phyloP scores from a whole-genome alignment of 2,797 vertebrate genomes.

The Macrochelys suwanniensis region DNA sequence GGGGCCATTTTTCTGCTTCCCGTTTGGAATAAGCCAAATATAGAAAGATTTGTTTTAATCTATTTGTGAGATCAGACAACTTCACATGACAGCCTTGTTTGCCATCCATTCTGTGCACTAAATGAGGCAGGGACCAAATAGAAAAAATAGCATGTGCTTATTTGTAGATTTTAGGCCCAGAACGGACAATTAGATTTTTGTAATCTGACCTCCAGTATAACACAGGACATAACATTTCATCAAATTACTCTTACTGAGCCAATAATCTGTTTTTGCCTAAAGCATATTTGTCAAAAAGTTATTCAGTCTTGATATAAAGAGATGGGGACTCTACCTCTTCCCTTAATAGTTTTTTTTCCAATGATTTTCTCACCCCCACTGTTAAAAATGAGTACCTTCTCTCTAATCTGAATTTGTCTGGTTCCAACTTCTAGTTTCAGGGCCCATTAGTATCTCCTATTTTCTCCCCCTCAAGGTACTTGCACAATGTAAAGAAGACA shows the following conservation, averaged over 20 bases:
- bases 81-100: background rate
- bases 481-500: background rate
- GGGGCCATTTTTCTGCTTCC: background rate
- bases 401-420: background rate
- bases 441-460: background rate
- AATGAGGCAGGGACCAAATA: fast-evolving
- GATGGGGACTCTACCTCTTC: background rate
- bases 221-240: background rate
- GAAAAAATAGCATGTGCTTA: background rate
- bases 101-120: background rate
- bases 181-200: background rate
- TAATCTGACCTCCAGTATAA: background rate
- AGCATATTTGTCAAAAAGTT: background rate
- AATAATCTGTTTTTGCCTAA: background rate
- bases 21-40: background rate
- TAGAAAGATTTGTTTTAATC: background rate
- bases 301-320: background rate
- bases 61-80: background rate
- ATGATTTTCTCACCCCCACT: background rate
- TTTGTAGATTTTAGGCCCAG: background rate
- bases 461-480: background rate
- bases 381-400: background rate
- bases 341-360: background rate
- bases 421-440: background rate
- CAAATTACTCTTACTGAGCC: background rate